Base-by-base conservation (phyloP, 1,140 invertebrate species). In the Luehdorfia chinensis region DNA sequence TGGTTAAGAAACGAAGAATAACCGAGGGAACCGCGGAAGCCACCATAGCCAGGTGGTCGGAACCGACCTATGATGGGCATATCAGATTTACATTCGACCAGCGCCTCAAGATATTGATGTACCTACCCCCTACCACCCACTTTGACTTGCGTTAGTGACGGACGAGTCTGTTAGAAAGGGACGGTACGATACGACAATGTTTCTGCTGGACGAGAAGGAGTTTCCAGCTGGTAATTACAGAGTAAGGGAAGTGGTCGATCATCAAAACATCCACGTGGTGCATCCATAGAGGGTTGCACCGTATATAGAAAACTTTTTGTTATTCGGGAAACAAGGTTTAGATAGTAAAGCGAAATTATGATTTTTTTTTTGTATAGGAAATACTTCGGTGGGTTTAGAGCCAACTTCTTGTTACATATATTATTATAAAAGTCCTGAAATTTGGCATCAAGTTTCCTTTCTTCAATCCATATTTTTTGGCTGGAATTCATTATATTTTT, bases 11-110 rank as follows among this genome's bases (percentile, higher is more conserved):
- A 1, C 45, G 74, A 1, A 54, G 53, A 9, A 30, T 77, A 8
- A 53, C 56, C 0, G 54, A 59, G 4, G 53, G 68, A 5, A 15
- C 45, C 1, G 67, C 70, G 0, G 34, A 36, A 1, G 58, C 50
- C 1, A 67, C 59, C 0, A n/a, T 77, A 2, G 59, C 59, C 5
- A 57, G 74, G 11, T 37, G 60, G 15, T 48, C 57, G 0, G 63
- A 71, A 16, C 59, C 67, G 0, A 61, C 50, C 0, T 67, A 67
- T 0, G 53, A 75, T 16, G 72, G 66, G 0, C 33, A 47, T 2
- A 21, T 75, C 27, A 84, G 79, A 41, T 80, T 67, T 41, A 80
- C 71, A 2, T 75, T 55, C 45, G 79, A 84, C 30, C 63, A 57
- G 0, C 55, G 79, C 0, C 49, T 59, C 9, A 64, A 64, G 19